Evolutionary conservation across 2,113 vertebrate species (phyloP).

Genomic region (Onychorhynchus coronatus): DNA sequence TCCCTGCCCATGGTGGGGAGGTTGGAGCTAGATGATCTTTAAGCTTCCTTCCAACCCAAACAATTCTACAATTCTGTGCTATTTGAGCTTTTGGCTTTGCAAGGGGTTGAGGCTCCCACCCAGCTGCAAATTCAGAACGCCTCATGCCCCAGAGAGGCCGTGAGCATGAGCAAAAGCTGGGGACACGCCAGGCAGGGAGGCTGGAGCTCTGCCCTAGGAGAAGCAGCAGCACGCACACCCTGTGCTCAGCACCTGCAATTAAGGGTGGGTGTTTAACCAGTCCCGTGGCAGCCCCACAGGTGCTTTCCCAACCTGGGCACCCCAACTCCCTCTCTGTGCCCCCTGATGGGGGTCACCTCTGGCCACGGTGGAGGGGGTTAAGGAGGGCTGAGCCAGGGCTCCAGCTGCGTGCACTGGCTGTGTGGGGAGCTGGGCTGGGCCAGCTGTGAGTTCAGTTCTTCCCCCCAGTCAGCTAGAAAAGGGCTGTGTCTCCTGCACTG

Average conservation of each 20-base stretch:
- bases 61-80: neutral
- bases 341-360: neutral
- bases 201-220: neutral
- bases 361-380: neutral
- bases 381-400: neutral
- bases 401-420: neutral
- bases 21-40: neutral
- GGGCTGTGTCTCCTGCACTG: conserved; percentile 3
- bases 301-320: rapidly evolving
- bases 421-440: neutral
- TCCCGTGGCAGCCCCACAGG: neutral
- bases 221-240: rapidly evolving
- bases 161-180: neutral
- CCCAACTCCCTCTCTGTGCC: rapidly evolving
- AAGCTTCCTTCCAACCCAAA: neutral
- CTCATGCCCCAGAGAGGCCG: neutral
- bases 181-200: rapidly evolving
- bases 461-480: neutral
- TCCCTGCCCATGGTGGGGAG: neutral
- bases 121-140: neutral
- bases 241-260: neutral
- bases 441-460: conserved; percentile 17
- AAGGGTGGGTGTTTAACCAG: neutral
- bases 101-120: rapidly evolving
- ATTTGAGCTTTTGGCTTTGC: neutral